Evolutionary conservation across 2,888 invertebrate genomes (phyloP).

Genomic region (Tenthredo amoena): DNA sequence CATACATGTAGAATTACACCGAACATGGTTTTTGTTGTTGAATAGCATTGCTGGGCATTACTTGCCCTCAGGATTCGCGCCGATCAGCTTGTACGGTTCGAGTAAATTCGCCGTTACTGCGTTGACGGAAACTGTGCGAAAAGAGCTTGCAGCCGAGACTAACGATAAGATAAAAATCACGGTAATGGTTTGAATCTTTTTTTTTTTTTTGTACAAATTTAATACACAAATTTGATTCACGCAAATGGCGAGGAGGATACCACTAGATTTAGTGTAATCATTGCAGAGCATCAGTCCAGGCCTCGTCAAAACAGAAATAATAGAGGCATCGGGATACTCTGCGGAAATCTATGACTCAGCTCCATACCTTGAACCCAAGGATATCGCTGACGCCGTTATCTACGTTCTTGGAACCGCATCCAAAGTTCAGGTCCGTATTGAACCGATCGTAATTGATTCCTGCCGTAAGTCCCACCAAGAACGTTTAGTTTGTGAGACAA

Average conservation of each 20-base stretch:
- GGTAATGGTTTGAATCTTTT: conserved; percentile 60
- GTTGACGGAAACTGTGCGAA: conserved; percentile 78
- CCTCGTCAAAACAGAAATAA: conserved; percentile 59
- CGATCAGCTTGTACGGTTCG: conserved; percentile 77
- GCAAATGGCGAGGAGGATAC: not conserved
- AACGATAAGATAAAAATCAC: conserved; percentile 76
- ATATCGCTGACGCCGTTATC: conserved; percentile 79
- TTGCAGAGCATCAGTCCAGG: conserved; percentile 58
- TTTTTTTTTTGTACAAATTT: too few relatives aligned
- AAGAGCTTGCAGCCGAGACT: conserved; percentile 75
- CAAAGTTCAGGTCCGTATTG: conserved; percentile 64
- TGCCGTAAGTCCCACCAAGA: too few relatives aligned
- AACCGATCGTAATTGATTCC: too few relatives aligned
- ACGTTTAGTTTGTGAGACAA: too few relatives aligned
- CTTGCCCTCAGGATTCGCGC: conserved; percentile 62
- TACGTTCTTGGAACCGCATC: conserved; percentile 75
- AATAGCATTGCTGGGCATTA: conserved; percentile 70
- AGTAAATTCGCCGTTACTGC: conserved; percentile 79
- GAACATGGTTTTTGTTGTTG: not conserved
- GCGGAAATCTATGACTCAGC: conserved; percentile 56
- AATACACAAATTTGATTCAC: not conserved
- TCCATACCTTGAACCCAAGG: conserved; percentile 48
- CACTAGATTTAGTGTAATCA: not conserved
- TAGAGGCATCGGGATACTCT: conserved; percentile 62
- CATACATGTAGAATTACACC: not conserved